These are phyloP conservation scores for Cossypha dichroa DNA, from an alignment of 2,797 vertebrate species.

Conservation along the genomic window DNA sequence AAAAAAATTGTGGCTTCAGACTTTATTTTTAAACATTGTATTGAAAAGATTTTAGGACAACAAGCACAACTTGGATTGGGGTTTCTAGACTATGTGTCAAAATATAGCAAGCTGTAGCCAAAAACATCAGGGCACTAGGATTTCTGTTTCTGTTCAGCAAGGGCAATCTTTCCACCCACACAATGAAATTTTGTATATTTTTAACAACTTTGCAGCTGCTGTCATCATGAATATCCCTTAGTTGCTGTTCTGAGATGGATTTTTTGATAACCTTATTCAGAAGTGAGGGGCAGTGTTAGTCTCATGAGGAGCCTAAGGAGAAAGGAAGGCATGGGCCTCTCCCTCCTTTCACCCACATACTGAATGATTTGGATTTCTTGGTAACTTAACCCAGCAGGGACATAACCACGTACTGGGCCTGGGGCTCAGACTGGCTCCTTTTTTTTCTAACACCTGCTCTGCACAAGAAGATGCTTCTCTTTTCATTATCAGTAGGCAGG, in stretches of 20 bases:
- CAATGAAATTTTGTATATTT: conserved; percentile 53
- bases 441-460: conserved; percentile 44
- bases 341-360: background rate
- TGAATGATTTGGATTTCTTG: conserved; percentile 36
- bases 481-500: background rate
- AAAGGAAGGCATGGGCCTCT: conserved; percentile 1
- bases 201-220: conserved; percentile 59
- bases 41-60: background rate
- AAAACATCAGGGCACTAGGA: background rate
- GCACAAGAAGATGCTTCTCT: background rate
- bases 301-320: background rate
- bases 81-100: background rate
- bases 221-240: background rate
- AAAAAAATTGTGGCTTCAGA: background rate
- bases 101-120: conserved; percentile 8
- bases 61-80: background rate
- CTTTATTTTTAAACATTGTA: background rate
- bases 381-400: conserved; percentile 27
- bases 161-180: conserved; percentile 1
- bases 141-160: conserved; percentile 33
- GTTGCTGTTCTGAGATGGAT: background rate
- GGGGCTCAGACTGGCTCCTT: background rate
- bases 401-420: background rate
- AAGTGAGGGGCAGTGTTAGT: background rate
- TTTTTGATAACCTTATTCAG: background rate